These are phyloP conservation scores for Cavia porcellus DNA, from an alignment of 2,113 vertebrate species.

Conservation along the genomic window DNA sequence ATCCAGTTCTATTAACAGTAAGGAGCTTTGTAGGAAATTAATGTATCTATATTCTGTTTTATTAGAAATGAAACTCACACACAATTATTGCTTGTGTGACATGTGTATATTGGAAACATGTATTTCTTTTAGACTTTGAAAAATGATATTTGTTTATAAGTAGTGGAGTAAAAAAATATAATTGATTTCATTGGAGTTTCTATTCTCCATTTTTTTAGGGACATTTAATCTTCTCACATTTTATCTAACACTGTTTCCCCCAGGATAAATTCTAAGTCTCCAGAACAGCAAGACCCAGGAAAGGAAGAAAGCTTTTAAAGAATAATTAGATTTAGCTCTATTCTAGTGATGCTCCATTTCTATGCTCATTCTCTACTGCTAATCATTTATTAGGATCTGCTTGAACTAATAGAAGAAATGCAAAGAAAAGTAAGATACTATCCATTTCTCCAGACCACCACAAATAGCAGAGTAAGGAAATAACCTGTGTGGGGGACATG, in stretches of 20 bases:
- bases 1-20: constrained; percentile 45
- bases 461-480: background rate
- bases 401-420: background rate
- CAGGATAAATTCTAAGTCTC: background rate
- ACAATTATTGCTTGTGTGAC: background rate
- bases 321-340: accelerated
- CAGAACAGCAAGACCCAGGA: background rate
- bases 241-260: background rate
- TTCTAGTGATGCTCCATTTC: accelerated
- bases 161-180: background rate
- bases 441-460: background rate
- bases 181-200: background rate
- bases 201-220: background rate
- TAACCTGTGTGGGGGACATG: background rate
- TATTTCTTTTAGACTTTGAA: background rate
- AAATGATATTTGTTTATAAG: background rate
- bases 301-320: background rate
- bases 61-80: background rate
- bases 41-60: background rate
- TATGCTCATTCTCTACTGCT: background rate
- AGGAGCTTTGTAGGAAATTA: constrained; percentile 40
- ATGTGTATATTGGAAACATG: background rate
- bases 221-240: background rate
- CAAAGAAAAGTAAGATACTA: background rate
- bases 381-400: background rate